Evolutionary conservation across 2,888 invertebrate genomes (phyloP).

Genomic region (Ophioninae sp.): DNA sequence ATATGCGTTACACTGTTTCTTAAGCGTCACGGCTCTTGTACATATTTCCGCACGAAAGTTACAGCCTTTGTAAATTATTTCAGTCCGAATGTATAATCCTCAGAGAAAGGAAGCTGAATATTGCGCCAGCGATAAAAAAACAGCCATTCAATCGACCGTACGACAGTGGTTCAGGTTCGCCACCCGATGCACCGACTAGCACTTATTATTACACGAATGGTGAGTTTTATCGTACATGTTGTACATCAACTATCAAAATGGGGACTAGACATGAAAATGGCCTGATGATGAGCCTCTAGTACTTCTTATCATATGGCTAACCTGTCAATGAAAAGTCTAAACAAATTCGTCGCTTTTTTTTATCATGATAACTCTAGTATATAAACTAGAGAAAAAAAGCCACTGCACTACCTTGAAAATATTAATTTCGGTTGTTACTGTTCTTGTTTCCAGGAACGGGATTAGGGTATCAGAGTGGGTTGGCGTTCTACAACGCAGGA

Average conservation of each 20-base stretch:
- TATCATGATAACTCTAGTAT: too few species aligned
- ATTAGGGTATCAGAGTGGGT: constrained; percentile 80
- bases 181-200: constrained; percentile 82
- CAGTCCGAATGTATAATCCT: constrained; percentile 89
- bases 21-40: background rate
- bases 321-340: too few species aligned
- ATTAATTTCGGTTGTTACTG: background rate
- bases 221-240: constrained; percentile 59
- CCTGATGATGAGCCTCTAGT: too few species aligned
- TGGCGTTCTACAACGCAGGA: constrained; percentile 80
- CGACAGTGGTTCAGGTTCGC: constrained; percentile 82
- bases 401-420: background rate
- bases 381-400: background rate
- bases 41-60: background rate
- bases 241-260: too few species aligned
- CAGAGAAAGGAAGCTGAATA: constrained; percentile 91
- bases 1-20: background rate
- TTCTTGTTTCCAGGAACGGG: constrained; percentile 74
- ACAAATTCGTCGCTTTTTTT: too few species aligned
- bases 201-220: constrained; percentile 82
- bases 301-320: too few species aligned
- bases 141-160: constrained; percentile 84
- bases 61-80: constrained; percentile 68
- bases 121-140: constrained; percentile 93
- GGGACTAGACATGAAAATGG: too few species aligned